Percentiles rank a stretch among this genome's conserved stretches.
phyloP scores from a whole-genome alignment of 2,113 vertebrate genomes.

The Elephas maximus region DNA sequence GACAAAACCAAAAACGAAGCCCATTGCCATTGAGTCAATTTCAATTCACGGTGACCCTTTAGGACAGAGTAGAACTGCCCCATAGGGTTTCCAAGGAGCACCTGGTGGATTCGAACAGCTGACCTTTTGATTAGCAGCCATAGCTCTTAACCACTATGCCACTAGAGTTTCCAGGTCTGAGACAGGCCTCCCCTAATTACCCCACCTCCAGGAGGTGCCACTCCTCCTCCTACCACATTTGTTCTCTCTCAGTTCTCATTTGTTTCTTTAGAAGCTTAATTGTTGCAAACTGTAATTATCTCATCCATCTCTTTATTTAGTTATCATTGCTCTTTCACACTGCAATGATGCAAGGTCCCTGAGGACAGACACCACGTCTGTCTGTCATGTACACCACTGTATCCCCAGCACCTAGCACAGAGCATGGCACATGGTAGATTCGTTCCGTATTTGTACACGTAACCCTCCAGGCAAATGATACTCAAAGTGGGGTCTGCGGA shows the following conservation, averaged over 20 bases:
- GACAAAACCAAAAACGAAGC: no score
- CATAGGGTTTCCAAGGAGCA: no score
- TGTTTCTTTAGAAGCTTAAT: not conserved
- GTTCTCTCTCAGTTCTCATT: not conserved
- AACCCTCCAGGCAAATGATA: not conserved
- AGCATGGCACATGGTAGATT: rapidly evolving
- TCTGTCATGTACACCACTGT: not conserved
- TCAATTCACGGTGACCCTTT: no score
- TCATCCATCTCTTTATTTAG: not conserved
- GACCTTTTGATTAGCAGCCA: no score
- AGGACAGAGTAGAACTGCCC: no score
- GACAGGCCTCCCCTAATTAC: not conserved
- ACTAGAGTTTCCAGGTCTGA: no score
- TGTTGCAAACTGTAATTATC: not conserved
- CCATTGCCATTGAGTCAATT: no score
- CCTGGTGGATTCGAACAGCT: no score
- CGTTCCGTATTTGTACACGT: not conserved
- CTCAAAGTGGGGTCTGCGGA: not conserved
- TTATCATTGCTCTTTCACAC: not conserved
- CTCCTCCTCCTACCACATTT: not conserved
- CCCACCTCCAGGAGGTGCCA: not conserved
- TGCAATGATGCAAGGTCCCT: not conserved
- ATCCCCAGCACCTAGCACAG: rapidly evolving
- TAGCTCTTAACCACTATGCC: no score
- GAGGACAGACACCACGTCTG: not conserved